Evolutionary conservation across 2,888 invertebrate genomes (phyloP).

Genomic region (Dusona sp.): DNA sequence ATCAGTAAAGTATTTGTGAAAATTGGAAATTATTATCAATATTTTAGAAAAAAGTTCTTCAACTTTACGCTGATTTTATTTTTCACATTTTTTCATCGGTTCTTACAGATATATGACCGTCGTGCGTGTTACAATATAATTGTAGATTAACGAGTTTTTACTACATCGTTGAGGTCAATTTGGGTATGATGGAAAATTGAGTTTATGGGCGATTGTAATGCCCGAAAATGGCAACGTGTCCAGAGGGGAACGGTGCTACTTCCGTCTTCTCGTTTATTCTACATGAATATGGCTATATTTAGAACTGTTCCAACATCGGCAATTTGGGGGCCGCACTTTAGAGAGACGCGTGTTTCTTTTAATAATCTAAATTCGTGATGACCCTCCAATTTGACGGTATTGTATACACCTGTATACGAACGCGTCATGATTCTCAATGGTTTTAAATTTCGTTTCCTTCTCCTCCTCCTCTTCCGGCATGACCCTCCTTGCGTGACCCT

Average conservation of each 20-base stretch:
- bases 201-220: too few relatives aligned
- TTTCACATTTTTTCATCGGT: too few relatives aligned
- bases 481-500: conserved; percentile 60
- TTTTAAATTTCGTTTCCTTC: conserved; percentile 46
- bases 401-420: conserved; percentile 24
- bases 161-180: not conserved
- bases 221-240: too few relatives aligned
- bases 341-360: conserved; percentile 48
- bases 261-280: not conserved
- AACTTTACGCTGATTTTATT: not conserved
- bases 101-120: too few relatives aligned
- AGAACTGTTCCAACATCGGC: conserved; percentile 1
- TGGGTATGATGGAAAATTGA: not conserved
- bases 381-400: conserved; percentile 20
- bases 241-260: not conserved
- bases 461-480: conserved; percentile 39
- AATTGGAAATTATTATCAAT: not conserved
- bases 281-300: not conserved
- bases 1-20: not conserved
- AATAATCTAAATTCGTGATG: conserved; percentile 50
- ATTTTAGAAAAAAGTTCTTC: not conserved
- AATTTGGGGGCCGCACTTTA: conserved; percentile 1
- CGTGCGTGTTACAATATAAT: too few relatives aligned
- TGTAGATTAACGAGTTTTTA: too few relatives aligned
- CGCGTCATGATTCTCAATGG: conserved; percentile 28